These are phyloP conservation scores for Leptinotarsa lineolata DNA, from an alignment of 1,140 invertebrate genomes.

Conservation along the genomic window DNA sequence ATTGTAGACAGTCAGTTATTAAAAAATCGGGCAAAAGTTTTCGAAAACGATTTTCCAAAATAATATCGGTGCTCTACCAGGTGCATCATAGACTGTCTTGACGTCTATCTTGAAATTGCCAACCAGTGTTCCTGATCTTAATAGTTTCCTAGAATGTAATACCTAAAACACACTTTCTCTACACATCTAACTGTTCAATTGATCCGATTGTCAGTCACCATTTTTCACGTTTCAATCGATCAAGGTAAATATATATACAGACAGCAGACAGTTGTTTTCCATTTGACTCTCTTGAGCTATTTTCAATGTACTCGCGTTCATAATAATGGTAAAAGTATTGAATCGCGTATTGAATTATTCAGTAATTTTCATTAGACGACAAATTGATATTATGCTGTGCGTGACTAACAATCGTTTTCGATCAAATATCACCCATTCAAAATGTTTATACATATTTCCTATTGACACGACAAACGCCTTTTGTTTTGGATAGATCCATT, in stretches of 20 bases:
- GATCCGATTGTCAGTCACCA: not conserved
- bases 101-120: conserved; percentile 71
- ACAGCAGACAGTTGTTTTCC: not conserved
- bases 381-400: not conserved
- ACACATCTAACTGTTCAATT: not conserved
- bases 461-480: not conserved
- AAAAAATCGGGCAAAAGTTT: not conserved
- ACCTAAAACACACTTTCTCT: conserved; percentile 60
- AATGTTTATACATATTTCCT: no score
- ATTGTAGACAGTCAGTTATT: no score
- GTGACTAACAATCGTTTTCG: not conserved
- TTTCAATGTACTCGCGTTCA: not conserved
- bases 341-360: no score
- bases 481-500: not conserved
- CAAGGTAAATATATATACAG: no score
- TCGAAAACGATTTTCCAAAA: not conserved
- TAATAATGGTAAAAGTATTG: no score
- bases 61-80: conserved; percentile 58
- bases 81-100: conserved; percentile 66
- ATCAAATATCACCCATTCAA: no score
- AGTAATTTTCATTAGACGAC: no score
- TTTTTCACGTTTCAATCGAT: no score
- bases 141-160: conserved; percentile 67
- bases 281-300: not conserved
- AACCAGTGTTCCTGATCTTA: conserved; percentile 62